phyloP scores from a whole-genome alignment of 2,888 invertebrate species.

The Pycnomerus fuliginosus region DNA sequence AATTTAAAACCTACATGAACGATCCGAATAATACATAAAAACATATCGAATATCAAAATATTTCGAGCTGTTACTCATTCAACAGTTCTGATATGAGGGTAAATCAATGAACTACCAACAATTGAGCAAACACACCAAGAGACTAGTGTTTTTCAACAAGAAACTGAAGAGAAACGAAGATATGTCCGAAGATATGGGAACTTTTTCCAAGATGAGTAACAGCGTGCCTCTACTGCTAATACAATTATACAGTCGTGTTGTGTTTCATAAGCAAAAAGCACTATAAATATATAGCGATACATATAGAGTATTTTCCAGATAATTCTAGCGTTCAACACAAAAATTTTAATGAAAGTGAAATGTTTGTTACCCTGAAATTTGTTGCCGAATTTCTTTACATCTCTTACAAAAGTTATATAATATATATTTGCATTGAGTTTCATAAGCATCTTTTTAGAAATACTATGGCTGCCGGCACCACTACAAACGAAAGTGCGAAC shows the following conservation, averaged over 20 bases:
- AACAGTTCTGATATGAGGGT: constrained; percentile 24
- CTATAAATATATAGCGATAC: constrained; percentile 49
- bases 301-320: constrained; percentile 37
- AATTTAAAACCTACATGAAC: constrained; percentile 37
- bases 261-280: constrained; percentile 53
- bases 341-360: constrained; percentile 25
- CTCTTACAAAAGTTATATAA: constrained; percentile 24
- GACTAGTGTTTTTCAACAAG: no score
- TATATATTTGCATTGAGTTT: constrained; percentile 27
- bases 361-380: constrained; percentile 47
- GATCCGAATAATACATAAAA: constrained; percentile 40
- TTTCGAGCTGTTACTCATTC: constrained; percentile 44
- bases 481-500: no score
- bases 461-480: constrained; percentile 16
- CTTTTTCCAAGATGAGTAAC: constrained; percentile 42
- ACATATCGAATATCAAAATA: constrained; percentile 43
- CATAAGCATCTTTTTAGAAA: constrained; percentile 24
- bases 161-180: no score
- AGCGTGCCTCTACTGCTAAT: constrained; percentile 48
- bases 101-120: constrained; percentile 10
- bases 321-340: constrained; percentile 19
- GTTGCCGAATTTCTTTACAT: constrained; percentile 42
- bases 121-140: constrained; percentile 17
- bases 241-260: constrained; percentile 52
- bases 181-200: constrained; percentile 35